Base-by-base conservation (phyloP, 2,113 vertebrate genomes). In the Progne subis region DNA sequence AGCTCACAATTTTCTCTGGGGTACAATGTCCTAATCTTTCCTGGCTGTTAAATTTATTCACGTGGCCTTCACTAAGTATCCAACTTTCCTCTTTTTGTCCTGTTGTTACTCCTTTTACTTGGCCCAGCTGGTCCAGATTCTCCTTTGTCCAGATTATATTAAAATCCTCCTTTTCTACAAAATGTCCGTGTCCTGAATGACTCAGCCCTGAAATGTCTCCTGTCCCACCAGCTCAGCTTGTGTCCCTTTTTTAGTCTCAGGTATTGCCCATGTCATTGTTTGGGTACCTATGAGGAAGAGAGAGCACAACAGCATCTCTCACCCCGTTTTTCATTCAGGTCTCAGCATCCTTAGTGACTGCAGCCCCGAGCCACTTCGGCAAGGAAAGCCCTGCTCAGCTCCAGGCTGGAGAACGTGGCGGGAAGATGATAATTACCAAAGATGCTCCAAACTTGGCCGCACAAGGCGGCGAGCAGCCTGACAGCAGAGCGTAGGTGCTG, bases 311-410 rank as follows among this genome's bases (percentile, higher is more conserved):
- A 4, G 18, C 49, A 52, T 21, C 34, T 63, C 60, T 78, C 47
- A 84, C 11, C 32, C 44, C 1, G 0, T 84, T 81, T 91, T 52
- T 59, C 2, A 0, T 44, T 47, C 53, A 31, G 7, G 6, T 79
- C 18, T 76, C 44, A 46, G 13, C 20, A 7, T 25, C 61, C 79
- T 72, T 34, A 60, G 49, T 16, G 53, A 14, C 60, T 31, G 59
- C 74, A 90, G 50, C 53, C 65, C 78, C 20, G 12, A 87, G 14
- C 32, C 49, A 52, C 57, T 18, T 21, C 3, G 3, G 2, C 49
- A 68, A 34, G 74, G 3, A 25, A 67, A 88, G 15, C 43, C 34
- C 26, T 53, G 70, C 29, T 7, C 26, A 47, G n/a, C 44, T 76
- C 57, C 71, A 26, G 44, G 53, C 71, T 72, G 75, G 34, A 79